Base-by-base conservation (phyloP, 2,888 invertebrate genomes). In the Volucella zonaria region DNA sequence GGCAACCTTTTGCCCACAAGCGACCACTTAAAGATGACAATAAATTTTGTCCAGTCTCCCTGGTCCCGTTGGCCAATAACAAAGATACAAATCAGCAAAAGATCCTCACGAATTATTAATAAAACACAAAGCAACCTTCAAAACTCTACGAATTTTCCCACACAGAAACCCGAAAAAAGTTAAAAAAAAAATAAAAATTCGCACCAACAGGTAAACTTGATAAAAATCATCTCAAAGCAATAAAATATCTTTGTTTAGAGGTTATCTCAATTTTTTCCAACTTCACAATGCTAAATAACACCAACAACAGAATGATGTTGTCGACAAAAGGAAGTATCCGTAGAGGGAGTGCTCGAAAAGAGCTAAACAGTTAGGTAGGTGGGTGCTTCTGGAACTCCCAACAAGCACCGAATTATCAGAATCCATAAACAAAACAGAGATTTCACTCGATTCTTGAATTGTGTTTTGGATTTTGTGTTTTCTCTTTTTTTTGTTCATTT, bases 381-480 rank as follows among this genome's bases (percentile, higher is more conserved):
- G 68, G 31, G 58, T 71, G 31, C 66, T 64, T 52, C 43, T 73
- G 59, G 83, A 80, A 85, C 81, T 85, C 76, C 81, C 85, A 85
- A 71, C 78, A 71, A 79, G 83, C 83, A 31, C 31, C 31, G 49
- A 83, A 76, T 85, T 85, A 85, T 81, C 85, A 64, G 85, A 85
- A 85, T 85, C 81, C 85, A 77, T 81, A 81, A 85, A 85, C 85
- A 85, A 85, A 77, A 64, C 81, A 81, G 68, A 81, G 73, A 85
- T 81, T 85, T 85, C 81, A 81, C 77, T 81, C 54, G 77, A 15
- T 85, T 85, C 6, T 31, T 31, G 31, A 31, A 31, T 31, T 31
- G 31, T 31, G 4, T 23, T 23, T 23, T 23, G 23, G 1, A 3
- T 23, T 23, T 23, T 23, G 2, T 23, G 2, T 31, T 31, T 31